Base-by-base conservation (phyloP, 2,113 vertebrate species). In the Oryzias javanicus region DNA sequence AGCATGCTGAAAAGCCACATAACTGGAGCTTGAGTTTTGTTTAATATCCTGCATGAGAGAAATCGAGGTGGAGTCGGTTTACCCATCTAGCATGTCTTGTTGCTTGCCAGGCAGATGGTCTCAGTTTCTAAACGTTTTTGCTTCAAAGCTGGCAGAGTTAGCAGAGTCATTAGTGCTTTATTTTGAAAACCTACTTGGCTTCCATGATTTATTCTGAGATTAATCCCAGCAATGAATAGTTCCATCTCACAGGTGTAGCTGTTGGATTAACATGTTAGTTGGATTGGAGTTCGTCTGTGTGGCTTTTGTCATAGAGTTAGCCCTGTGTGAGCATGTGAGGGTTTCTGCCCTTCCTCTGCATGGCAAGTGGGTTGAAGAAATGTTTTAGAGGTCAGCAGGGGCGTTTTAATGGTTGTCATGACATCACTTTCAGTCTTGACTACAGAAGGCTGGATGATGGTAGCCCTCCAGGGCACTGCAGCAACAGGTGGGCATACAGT, bases 361-460 rank as follows among this genome's bases (percentile, higher is more conserved):
- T 86, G 84, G 64, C 69, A 76, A 75, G 67, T 83, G 74, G 64
- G 65, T 74, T 76, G 74, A 82, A 61, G 17, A 49, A 64, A 58
- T 63, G 14, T 73, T 20, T 68, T 40, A 6, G 45, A 62, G 61
- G 70, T 78, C 50, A 60, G 64, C 40, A 42, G 45, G 53, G 64
- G 76, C 64, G 73, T 62, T 85, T 88, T 92, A 91, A 92, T 57
- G 55, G 80, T 89, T 92, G 76, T 90, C 82, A 75, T 92, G 78
- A 88, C 90, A 27, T 92, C 87, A 91, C 85, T 93, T 93, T 86
- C 91, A 93, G 92, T 89, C 85, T 91, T 83, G 92, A 93, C 84
- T 86, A 86, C 89, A 86, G 90, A 84, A 89, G 89, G 88, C 81
- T 90, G 88, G 91, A 93, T 85, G 92, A 93, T 72, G 89, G 90